Evolutionary conservation across 1,140 invertebrate species (phyloP).

Genomic region (Odontomachus brunneus): DNA sequence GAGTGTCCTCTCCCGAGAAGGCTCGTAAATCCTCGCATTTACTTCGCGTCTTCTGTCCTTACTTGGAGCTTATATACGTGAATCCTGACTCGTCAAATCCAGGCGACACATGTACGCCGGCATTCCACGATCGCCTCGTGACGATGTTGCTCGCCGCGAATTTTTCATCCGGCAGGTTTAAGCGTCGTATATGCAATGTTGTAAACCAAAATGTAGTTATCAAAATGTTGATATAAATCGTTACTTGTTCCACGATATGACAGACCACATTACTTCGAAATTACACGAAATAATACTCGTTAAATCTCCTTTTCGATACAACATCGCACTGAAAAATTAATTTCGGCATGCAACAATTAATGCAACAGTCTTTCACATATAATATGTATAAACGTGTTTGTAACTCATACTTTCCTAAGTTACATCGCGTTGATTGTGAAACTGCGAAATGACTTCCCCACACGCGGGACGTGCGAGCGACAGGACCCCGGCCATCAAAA

Average conservation of each 20-base stretch:
- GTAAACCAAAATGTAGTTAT: neutral
- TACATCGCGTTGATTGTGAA: conserved; percentile 7
- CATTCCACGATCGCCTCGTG: conserved; percentile 15
- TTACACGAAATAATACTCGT: neutral
- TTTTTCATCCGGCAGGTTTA: conserved; percentile 7
- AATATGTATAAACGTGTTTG: neutral
- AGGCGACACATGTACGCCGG: neutral
- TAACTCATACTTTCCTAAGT: neutral
- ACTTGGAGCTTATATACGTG: conserved; percentile 63
- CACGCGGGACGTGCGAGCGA: neutral
- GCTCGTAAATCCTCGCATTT: conserved; percentile 76
- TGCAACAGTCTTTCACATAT: neutral
- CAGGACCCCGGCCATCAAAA: neutral
- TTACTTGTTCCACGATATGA: neutral
- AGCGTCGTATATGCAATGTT: no score
- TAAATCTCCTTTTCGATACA: neutral
- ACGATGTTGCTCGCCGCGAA: conserved; percentile 48
- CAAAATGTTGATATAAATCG: neutral
- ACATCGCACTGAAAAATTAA: neutral
- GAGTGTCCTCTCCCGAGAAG: conserved; percentile 59
- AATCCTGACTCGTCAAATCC: conserved; percentile 60
- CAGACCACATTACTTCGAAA: neutral
- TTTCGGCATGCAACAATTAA: neutral
- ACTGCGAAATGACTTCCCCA: neutral
- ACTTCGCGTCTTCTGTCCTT: conserved; percentile 58